Evolutionary conservation across 2,797 vertebrate genomes (phyloP), one percentile per base, ranked within the genome.

Genomic region (Crocidura indochinensis): DNA sequence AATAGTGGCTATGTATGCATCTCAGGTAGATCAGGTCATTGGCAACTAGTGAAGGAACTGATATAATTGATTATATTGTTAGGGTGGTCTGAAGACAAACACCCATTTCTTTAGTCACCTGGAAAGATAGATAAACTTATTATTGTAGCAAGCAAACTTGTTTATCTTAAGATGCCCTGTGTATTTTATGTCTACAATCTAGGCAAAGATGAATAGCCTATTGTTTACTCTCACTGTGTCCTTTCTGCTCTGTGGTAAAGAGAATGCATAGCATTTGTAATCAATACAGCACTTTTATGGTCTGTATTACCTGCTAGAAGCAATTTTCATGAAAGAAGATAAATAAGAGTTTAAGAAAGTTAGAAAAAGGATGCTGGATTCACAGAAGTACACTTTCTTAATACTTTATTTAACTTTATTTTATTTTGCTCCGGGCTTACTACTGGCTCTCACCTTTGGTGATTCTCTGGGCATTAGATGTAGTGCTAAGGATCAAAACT

Each of bases 321-420:
- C 71, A 89, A 69, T 87, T 83, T 56, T 94, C 49, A 60, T 77
- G 38, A 83, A 72, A 60, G 56, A 38, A 27, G 75, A 72, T 76
- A 77, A 73, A 77, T 73, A 27, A 86, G 74, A 10, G 17, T 12
- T 49, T 90, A 80, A 67, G 10, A 85, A 17, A 24, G 1, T 46
- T 46, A 82, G 47, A 31, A 65, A 78, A 86, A 24, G 10, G 71
- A 73, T 38, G 8, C 64, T 92, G 49, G 1, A 29, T 68, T 88
- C 38, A 64, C 20, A 84, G 75, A 77, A 11, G 11, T 53, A 80
- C 29, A 86, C 10, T 53, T 14, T 53, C 12, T 53, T 53, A 53
- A 53, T 53, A 53, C 17, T 53, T 53, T 14, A 53, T 53, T 53
- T 53, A 53, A 53, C 17, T 53, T 53, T 53, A 17, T 53, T 38